Evolutionary conservation across 2,888 invertebrate species (phyloP), one percentile per base, ranked within the genome.

Genomic region (Eupithecia vulgata): DNA sequence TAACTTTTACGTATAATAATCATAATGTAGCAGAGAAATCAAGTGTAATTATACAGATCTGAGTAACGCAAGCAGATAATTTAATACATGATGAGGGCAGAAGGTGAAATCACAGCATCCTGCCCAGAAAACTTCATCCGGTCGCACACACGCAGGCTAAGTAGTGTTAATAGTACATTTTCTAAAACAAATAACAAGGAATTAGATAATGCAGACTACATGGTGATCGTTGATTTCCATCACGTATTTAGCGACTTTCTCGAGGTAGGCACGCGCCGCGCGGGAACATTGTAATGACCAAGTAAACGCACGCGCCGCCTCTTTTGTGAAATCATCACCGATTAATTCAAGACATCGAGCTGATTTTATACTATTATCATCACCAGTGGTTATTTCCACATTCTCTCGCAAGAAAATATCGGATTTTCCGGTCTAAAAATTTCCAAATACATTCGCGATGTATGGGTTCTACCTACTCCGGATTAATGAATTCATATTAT

Each of bases 201-300:
- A 79, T 79, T 80, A 81, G 77, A 79, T 80, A 81, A 57, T 25
- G 57, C 57, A 57, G 57, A 81, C 79, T 72, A 71, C 75, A 79
- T 77, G 77, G 77, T 77, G 76, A 72, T 78, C 69, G 72, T 69
- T 61, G 70, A 76, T 89, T 88, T 88, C 84, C 80, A 85, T 86
- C 89, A 89, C 90, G 90, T 90, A 84, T 82, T 82, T 79, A 76
- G 78, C 79, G 78, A 85, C 90, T 90, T 90, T 90, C 90, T 87
- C 85, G 82, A 84, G 79, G 80, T 81, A 78, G 76, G 74, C 73
- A 75, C 76, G 52, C 76, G 37, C 77, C 73, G 70, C 81, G 81
- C 81, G 78, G 76, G 74, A 75, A 81, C 80, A 81, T 82, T 80
- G 71, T 78, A 82, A 85, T 78, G 79, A 69, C 78, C 76, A 81